phyloP scores from a whole-genome alignment of 2,113 vertebrate genomes.

The Passer montanus region DNA sequence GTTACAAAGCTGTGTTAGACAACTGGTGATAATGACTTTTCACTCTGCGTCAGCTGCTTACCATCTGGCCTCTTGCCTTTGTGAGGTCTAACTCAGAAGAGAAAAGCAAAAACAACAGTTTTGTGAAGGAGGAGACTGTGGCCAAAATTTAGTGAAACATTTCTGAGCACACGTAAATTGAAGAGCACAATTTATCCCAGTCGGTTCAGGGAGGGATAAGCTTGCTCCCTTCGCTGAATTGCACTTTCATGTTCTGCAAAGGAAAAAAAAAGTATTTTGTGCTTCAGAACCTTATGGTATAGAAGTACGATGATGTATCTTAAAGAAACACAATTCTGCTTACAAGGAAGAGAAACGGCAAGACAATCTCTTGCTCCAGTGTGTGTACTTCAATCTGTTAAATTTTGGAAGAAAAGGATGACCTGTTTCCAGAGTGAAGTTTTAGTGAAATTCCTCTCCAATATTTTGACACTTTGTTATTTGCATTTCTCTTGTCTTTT shows the following conservation, averaged over 20 bases:
- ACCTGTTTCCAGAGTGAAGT: not conserved
- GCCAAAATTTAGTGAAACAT: not conserved
- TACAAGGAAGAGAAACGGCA: not conserved
- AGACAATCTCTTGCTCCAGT: not conserved
- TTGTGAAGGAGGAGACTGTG: not conserved
- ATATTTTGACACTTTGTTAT: constrained; percentile 38
- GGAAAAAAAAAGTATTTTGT: not conserved
- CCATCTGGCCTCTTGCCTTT: not conserved
- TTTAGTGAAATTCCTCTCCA: not conserved
- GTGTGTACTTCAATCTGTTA: not conserved
- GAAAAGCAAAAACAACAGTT: not conserved
- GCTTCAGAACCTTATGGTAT: not conserved
- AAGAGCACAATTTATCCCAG: not conserved
- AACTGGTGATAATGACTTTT: not conserved
- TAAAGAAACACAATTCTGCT: not conserved
- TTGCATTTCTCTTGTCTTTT: not conserved
- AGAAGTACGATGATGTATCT: not conserved
- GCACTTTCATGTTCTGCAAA: not conserved
- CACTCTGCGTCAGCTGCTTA: not conserved
- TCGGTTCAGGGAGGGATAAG: not conserved
- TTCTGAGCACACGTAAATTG: not conserved
- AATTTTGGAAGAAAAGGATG: not conserved
- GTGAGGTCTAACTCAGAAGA: not conserved
- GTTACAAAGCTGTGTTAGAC: not conserved
- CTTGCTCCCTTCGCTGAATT: not conserved